phyloP scores from a whole-genome alignment of 1,140 invertebrate genomes.

The Babylonia areolata region DNA sequence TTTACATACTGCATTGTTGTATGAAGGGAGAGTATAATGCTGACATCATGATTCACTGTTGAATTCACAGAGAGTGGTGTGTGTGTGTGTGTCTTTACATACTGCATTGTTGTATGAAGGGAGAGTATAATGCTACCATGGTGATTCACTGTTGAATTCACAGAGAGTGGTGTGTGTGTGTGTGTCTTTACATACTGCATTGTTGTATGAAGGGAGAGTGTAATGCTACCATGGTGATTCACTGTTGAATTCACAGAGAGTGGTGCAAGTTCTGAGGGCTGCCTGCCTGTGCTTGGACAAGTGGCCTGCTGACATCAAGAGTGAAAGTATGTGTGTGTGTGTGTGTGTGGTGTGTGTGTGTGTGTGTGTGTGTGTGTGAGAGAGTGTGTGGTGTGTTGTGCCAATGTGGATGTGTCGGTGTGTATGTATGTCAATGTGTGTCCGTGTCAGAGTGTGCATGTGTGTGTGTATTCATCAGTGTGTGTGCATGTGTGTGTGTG shows the following conservation, averaged over 20 bases:
- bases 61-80: too few species aligned
- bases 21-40: too few species aligned
- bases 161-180: too few species aligned
- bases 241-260: neutral
- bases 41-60: too few species aligned
- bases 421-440: neutral
- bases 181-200: neutral
- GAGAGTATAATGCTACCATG: neutral
- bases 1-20: too few species aligned
- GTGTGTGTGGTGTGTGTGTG: neutral
- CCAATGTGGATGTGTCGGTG: too few species aligned
- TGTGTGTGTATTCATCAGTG: neutral
- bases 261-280: neutral
- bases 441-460: neutral
- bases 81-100: too few species aligned
- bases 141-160: neutral
- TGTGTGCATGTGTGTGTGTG: neutral
- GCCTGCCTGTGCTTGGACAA: neutral
- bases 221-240: too few species aligned
- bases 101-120: neutral
- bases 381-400: too few species aligned
- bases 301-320: neutral
- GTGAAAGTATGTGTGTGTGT: neutral
- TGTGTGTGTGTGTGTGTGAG: neutral
- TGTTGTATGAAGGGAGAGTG: neutral